Conservation (phyloP, 2,888 invertebrate genomes). For the Pimpla rufipes region DNA sequence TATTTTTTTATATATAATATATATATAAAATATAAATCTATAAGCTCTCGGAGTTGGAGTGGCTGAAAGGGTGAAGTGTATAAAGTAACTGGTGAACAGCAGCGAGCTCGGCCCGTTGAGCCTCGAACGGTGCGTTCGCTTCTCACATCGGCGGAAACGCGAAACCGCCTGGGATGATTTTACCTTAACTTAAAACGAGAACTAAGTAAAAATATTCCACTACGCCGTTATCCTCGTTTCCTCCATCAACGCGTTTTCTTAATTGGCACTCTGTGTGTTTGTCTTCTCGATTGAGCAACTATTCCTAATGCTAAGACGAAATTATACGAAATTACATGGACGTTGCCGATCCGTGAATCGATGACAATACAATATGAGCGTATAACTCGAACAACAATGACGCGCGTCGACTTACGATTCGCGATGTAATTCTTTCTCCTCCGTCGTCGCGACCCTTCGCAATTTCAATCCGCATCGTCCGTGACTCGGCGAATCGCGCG, state of each 20-base stretch:
- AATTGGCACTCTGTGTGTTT: slow-evolving; percentile 59
- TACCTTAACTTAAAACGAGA: slow-evolving; percentile 22
- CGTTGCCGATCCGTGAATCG: slow-evolving; percentile 8
- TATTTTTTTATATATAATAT: too few species aligned
- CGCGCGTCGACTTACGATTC: neutral
- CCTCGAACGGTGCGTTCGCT: slow-evolving; percentile 40
- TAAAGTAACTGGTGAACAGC: slow-evolving; percentile 10
- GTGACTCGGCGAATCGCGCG: neutral
- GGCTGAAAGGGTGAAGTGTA: slow-evolving; percentile 41
- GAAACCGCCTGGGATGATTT: slow-evolving; percentile 20
- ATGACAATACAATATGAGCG: slow-evolving; percentile 29
- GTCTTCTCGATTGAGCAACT: slow-evolving; percentile 68
- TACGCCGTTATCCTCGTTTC: neutral
- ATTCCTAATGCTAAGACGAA: slow-evolving; percentile 64
- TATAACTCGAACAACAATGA: slow-evolving; percentile 39
- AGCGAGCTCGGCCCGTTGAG: slow-evolving; percentile 31
- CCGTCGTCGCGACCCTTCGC: neutral
- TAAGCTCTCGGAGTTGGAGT: slow-evolving; percentile 2
- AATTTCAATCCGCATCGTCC: neutral
- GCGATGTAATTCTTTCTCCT: too few species aligned
- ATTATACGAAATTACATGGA: slow-evolving; percentile 18
- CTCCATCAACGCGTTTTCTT: slow-evolving; percentile 40
- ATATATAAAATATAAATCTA: neutral
- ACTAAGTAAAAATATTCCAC: slow-evolving; percentile 9
- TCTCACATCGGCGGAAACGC: too few species aligned